These are phyloP conservation scores for Alloplasta piceator DNA, from an alignment of 2,888 invertebrate species.

Conservation along the genomic window DNA sequence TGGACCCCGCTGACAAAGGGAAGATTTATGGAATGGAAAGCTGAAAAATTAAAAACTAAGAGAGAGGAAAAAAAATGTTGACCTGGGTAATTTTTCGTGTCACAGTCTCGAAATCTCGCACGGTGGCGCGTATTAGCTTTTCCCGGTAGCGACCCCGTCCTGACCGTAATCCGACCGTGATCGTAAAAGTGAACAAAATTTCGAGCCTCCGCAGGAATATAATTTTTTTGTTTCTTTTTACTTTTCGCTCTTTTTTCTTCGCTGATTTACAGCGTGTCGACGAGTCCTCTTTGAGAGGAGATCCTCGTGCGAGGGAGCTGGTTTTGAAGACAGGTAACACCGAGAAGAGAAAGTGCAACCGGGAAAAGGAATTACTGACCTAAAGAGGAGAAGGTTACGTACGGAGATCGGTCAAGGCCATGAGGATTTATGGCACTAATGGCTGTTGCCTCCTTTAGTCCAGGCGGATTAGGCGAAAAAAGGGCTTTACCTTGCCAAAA, in stretches of 20 bases:
- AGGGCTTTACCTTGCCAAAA: too few species aligned
- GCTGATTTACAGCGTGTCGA: constrained; percentile 61
- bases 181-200: constrained; percentile 71
- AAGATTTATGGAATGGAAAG: constrained; percentile 28
- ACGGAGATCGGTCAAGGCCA: constrained; percentile 58
- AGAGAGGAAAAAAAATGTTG: constrained; percentile 26
- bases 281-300: constrained; percentile 18
- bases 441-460: background rate
- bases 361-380: constrained; percentile 59
- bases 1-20: background rate
- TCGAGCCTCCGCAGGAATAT: constrained; percentile 41
- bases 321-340: constrained; percentile 4
- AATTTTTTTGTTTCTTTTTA: constrained; percentile 41
- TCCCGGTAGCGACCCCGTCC: constrained; percentile 63
- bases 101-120: constrained; percentile 48
- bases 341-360: constrained; percentile 30
- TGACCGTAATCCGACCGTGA: constrained; percentile 66
- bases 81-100: constrained; percentile 21
- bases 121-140: constrained; percentile 53
- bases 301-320: constrained; percentile 1
- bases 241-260: constrained; percentile 46
- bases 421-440: constrained; percentile 40
- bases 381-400: constrained; percentile 54
- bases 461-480: too few species aligned
- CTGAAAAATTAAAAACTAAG: background rate